These are phyloP conservation scores for Cynodonichthys magdalenae DNA, from an alignment of 2,797 vertebrate species.

Conservation along the genomic window DNA sequence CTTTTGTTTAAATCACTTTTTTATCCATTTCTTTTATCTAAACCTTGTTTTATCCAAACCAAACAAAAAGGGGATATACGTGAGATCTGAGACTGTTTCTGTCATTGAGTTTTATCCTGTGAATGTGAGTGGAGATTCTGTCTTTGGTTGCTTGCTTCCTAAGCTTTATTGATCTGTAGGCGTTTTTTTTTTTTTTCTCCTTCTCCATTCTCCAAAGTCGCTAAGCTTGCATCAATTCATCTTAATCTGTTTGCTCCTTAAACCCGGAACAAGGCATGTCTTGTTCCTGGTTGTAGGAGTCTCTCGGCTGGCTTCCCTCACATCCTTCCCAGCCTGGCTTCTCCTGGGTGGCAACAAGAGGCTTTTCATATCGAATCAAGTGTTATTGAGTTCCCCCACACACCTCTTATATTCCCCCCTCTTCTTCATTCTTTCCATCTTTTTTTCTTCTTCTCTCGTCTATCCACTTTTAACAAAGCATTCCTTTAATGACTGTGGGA, in stretches of 20 bases:
- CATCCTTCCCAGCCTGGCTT: constrained; percentile 76
- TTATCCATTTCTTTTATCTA: constrained; percentile 51
- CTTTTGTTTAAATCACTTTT: constrained; percentile 37
- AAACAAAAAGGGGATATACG: constrained; percentile 65
- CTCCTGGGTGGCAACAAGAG: constrained; percentile 84
- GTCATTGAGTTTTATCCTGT: constrained; percentile 71
- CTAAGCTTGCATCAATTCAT: constrained; percentile 84
- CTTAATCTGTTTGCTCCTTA: constrained; percentile 86
- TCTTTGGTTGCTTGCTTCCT: constrained; percentile 76
- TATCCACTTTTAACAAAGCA: constrained; percentile 81
- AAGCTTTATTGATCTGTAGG: constrained; percentile 84
- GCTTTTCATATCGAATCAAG: constrained; percentile 86
- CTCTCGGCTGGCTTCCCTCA: constrained; percentile 79
- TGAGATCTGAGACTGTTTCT: constrained; percentile 68
- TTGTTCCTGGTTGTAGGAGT: constrained; percentile 84
- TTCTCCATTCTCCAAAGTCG: constrained; percentile 79
- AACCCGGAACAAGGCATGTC: constrained; percentile 84
- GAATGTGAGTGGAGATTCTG: constrained; percentile 73
- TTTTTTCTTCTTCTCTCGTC: constrained; percentile 65
- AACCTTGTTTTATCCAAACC: constrained; percentile 50
- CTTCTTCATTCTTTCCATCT: constrained; percentile 64
- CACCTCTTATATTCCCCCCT: constrained; percentile 73
- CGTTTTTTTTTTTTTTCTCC: constrained; percentile 69
- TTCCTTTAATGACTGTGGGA: constrained; percentile 84
- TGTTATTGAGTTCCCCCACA: constrained; percentile 84